Base-by-base conservation (phyloP, 1,140 invertebrate species). In the Wiebesia pumilae region DNA sequence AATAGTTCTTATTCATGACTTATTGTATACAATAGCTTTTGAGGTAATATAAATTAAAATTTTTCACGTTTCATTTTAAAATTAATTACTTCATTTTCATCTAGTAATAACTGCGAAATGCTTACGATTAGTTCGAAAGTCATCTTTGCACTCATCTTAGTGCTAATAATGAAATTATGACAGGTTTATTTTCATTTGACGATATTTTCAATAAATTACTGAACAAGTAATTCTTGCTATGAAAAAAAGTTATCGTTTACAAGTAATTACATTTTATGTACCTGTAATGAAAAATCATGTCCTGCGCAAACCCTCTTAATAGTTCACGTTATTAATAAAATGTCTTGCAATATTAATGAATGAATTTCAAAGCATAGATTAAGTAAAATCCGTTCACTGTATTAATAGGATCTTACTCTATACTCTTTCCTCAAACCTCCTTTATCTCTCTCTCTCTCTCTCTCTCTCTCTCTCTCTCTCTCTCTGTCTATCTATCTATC, bases 391-490 rank as follows among this genome's bases (percentile, higher is more conserved):
- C 6, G n/a, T 77, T 47, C 6, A n/a, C 40, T 30, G 67, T 14
- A 77, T 77, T 77, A 77, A 77, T 51, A 77, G 40, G 43, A 77
- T 77, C 73, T 77, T 47, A 77, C 0, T 4, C 43, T 14, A 47
- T 21, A 77, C 40, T 75, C 35, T 75, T 75, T 75, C 43, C 27
- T 30, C 10, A 79, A 79, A 79, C 47, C 47, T 79, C 47, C 77
- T 79, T 79, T 79, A 79, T 79, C 77, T 35, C 47, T 35, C 10
- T 14, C 51, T 51, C n/a, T n/a, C n/a, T n/a, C n/a, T n/a, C n/a
- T n/a, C n/a, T n/a, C n/a, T n/a, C n/a, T n/a, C n/a, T n/a, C n/a
- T n/a, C n/a, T n/a, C n/a, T n/a, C n/a, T n/a, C n/a, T n/a, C n/a
- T n/a, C n/a, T n/a, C n/a, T n/a, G n/a, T n/a, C n/a, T n/a, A n/a